Evolutionary conservation across 92 coral and sea anemone species (phyloP).

Genomic region (Umimayanthus chanpuru): DNA sequence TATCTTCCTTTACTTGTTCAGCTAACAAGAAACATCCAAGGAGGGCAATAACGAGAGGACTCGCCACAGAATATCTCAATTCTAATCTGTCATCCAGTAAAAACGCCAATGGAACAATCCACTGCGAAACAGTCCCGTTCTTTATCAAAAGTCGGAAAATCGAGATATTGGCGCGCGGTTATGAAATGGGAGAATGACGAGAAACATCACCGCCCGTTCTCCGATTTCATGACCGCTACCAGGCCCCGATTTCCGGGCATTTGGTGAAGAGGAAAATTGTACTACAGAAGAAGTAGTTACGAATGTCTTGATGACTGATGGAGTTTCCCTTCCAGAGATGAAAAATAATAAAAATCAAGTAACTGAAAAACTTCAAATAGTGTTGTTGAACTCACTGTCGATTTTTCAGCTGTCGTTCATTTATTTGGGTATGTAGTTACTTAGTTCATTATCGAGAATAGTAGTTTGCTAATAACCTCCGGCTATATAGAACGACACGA

Average conservation of each 20-base stretch:
- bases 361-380: background rate
- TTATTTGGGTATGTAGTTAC: too few relatives aligned
- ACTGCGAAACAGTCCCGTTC: background rate
- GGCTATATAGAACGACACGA: too few relatives aligned
- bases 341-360: background rate
- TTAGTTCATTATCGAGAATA: too few relatives aligned
- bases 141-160: background rate
- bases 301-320: background rate
- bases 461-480: too few relatives aligned
- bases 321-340: too few relatives aligned
- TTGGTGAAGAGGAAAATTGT: background rate
- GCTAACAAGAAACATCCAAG: slow-evolving; percentile 22
- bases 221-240: too few relatives aligned
- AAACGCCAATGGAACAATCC: background rate
- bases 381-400: background rate
- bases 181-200: too few relatives aligned
- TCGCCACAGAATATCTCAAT: background rate
- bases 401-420: too few relatives aligned
- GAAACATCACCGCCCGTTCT: too few relatives aligned
- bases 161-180: too few relatives aligned
- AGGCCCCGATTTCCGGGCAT: background rate
- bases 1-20: background rate
- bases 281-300: background rate
- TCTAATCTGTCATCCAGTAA: background rate
- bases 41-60: background rate